Evolutionary conservation across 64 coral and sea anemone species (phyloP), one percentile per base, ranked within the genome.

Genomic region (Montipora efflorescens): DNA sequence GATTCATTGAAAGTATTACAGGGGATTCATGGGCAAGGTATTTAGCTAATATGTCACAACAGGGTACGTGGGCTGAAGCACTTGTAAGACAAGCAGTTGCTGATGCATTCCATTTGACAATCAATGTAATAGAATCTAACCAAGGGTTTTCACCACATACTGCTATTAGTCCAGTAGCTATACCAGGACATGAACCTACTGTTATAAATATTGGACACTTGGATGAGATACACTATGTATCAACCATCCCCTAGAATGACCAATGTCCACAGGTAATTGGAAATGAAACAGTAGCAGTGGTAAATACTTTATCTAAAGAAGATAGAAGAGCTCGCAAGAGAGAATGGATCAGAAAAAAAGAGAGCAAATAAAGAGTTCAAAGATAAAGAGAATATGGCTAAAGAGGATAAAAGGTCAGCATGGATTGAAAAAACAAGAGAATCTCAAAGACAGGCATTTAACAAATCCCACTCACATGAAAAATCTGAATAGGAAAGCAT

Each of bases 201-300:
- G 69, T 72, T 72, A 72, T 72, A 72, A 72, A 72, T 72, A 72
- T 72, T 20, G 69, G 75, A 77, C 77, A 79, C 48, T 6, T 79
- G 77, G 77, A 79, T 79, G 47, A 79, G 77, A 4, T 79, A 79
- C 77, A 79, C 77, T 53, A 79, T 52, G 77, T 79, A 79, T 79
- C 77, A 79, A 79, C 77, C n/a, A 79, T 79, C 77, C 77, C 47
- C 48, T 79, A 79, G 50, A 79, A 79, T 79, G 77, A 79, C 14
- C 10, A 77, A 43, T 20, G n/a, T 15, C 10, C 4, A 20, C n/a
- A 69, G 76, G 76, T 49, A 48, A 78, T 15, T 78, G 43, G 76
- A 78, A 78, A 49, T 78, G 76, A 78, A 48, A 78, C 23, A 23
- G 23, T 23, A 23, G 23, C 76, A 78, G 43, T 78, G 45, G 76